Conservation (phyloP, 2,113 vertebrate species). For the Trematomus loennbergii region DNA sequence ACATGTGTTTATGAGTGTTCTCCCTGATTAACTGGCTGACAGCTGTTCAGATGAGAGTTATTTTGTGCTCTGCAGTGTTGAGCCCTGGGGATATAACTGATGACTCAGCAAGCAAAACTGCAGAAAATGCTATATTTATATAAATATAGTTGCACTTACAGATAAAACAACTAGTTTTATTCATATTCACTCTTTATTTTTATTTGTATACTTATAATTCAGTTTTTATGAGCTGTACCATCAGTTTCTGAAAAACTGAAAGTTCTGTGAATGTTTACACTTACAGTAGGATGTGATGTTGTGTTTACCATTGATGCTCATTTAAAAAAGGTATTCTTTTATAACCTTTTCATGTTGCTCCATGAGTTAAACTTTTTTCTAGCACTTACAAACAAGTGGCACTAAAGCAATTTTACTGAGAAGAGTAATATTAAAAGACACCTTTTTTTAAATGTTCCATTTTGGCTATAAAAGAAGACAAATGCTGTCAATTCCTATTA, state of each 20-base stretch:
- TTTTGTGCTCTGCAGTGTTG: slow-evolving; percentile 14
- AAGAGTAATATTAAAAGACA: neutral
- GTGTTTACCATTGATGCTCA: neutral
- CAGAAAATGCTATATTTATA: neutral
- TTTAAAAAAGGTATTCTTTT: neutral
- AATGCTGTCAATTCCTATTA: neutral
- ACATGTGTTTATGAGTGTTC: slow-evolving; percentile 25
- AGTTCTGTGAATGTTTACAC: neutral
- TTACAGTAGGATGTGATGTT: neutral
- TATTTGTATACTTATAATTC: neutral
- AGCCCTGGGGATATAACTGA: neutral
- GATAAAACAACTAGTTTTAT: neutral
- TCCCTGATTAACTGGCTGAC: neutral
- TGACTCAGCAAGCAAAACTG: slow-evolving; percentile 37
- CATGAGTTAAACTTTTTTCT: neutral
- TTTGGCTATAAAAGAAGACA: neutral
- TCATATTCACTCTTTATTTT: neutral
- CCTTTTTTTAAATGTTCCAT: neutral
- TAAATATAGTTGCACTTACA: neutral
- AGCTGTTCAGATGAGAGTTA: slow-evolving; percentile 13
- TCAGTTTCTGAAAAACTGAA: neutral
- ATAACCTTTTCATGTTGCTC: neutral
- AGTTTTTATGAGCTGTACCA: neutral
- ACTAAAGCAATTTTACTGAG: neutral
- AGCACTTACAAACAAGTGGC: neutral